These are phyloP conservation scores for Pollenia amentaria DNA, from an alignment of 2,888 invertebrate species.

Conservation along the genomic window DNA sequence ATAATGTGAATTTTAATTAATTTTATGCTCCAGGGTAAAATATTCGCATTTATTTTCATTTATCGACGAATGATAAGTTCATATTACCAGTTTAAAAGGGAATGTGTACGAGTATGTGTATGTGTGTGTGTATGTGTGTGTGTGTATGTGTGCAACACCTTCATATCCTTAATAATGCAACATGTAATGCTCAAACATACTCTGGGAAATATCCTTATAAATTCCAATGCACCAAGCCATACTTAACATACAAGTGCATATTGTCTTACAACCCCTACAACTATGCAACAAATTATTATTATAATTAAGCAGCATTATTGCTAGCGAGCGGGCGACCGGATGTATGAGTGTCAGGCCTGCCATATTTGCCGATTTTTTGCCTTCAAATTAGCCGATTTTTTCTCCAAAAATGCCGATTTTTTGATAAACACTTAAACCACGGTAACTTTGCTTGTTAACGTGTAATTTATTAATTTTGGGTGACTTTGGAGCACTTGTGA, in stretches of 20 bases:
- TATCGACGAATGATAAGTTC: conserved; percentile 2
- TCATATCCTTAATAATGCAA: conserved; percentile 26
- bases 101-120: not conserved
- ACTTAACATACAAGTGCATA: not conserved
- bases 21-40: conserved; percentile 57
- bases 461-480: too few species aligned
- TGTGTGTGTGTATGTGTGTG: not conserved
- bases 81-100: conserved; percentile 1
- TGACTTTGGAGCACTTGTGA: too few species aligned
- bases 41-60: conserved; percentile 54
- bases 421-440: too few species aligned
- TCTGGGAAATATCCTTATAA: conserved; percentile 3
- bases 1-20: conserved; percentile 61
- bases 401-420: too few species aligned
- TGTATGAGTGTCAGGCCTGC: too few species aligned
- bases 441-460: too few species aligned
- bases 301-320: not conserved
- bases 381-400: too few species aligned
- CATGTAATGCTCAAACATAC: conserved; percentile 11
- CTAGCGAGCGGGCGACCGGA: not conserved
- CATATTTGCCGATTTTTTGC: too few species aligned
- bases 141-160: conserved; percentile 10
- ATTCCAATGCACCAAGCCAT: not conserved
- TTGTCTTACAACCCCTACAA: not conserved
- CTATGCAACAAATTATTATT: conserved; percentile 19